Evolutionary conservation across 2,113 vertebrate species (phyloP).

Genomic region (Hirundichthys speculiger): DNA sequence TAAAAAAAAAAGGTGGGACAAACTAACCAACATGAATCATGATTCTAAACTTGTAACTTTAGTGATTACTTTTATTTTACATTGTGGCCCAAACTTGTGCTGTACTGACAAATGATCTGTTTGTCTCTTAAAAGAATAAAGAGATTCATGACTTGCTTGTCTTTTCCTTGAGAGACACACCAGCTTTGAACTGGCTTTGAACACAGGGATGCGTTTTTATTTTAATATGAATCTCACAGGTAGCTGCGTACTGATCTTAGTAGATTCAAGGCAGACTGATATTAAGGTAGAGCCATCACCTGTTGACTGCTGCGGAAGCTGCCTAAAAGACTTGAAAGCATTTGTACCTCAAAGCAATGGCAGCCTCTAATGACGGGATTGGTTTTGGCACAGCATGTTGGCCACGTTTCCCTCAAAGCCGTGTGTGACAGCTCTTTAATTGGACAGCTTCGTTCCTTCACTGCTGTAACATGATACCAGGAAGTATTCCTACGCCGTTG

Average conservation of each 20-base stretch:
- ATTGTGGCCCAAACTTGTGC: too few species aligned
- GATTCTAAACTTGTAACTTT: too few species aligned
- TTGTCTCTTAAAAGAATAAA: conserved; percentile 23
- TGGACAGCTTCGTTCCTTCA: conserved; percentile 60
- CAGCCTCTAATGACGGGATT: conserved; percentile 74
- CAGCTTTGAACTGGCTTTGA: conserved; percentile 37
- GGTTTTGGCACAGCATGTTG: conserved; percentile 58
- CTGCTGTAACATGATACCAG: conserved; percentile 58
- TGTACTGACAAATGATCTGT: background rate
- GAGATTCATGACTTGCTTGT: conserved; percentile 25
- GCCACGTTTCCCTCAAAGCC: conserved; percentile 65
- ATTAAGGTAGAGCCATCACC: conserved; percentile 68
- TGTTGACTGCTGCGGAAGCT: conserved; percentile 63
- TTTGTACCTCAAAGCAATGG: conserved; percentile 67
- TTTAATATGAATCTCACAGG: conserved; percentile 44
- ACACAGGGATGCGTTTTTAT: conserved; percentile 36
- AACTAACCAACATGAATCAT: too few species aligned
- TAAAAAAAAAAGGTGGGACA: too few species aligned
- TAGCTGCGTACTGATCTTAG: conserved; percentile 40
- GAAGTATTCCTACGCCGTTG: conserved; percentile 51
- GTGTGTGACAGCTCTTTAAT: conserved; percentile 75
- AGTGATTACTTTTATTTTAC: too few species aligned
- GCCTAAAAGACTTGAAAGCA: conserved; percentile 66
- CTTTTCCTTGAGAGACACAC: conserved; percentile 41
- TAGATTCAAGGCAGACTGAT: conserved; percentile 42